Percentiles rank a stretch among this genome's conserved stretches.
phyloP scores from a whole-genome alignment of 2,888 invertebrate genomes.

The Priocnemis perturbator region DNA sequence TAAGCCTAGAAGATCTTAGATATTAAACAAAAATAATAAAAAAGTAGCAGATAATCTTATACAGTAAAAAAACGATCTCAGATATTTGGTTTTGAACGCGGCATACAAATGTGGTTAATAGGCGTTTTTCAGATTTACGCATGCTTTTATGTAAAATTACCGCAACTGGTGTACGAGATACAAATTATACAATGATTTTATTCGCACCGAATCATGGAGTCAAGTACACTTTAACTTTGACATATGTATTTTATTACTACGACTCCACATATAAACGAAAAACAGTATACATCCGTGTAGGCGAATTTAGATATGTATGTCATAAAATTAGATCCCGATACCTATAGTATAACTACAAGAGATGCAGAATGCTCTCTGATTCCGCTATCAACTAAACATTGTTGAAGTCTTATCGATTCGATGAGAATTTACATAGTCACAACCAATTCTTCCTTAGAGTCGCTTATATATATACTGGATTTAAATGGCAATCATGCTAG shows the following conservation, averaged over 20 bases:
- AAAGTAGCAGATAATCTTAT: background rate
- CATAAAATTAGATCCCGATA: slow-evolving; percentile 68
- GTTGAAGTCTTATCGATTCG: slow-evolving; percentile 73
- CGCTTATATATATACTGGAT: slow-evolving; percentile 57
- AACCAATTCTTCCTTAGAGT: slow-evolving; percentile 67
- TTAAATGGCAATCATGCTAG: slow-evolving; percentile 65
- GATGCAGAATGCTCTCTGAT: slow-evolving; percentile 69
- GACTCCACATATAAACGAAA: no score
- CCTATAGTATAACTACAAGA: slow-evolving; percentile 63
- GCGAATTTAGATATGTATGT: slow-evolving; percentile 46
- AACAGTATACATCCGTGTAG: no score
- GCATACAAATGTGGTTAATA: slow-evolving; percentile 72
- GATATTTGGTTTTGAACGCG: no score
- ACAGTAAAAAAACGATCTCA: background rate
- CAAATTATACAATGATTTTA: no score
- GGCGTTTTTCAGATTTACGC: slow-evolving; percentile 51
- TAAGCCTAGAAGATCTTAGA: background rate
- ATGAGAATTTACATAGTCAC: slow-evolving; percentile 75
- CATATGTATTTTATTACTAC: no score
- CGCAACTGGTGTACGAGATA: no score
- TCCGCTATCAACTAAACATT: slow-evolving; percentile 74
- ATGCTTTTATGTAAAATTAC: no score
- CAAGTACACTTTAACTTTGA: no score
- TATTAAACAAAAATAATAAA: background rate
- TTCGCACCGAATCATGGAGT: no score